phyloP scores from a whole-genome alignment of 2,113 vertebrate species.

The Platichthys flesus region DNA sequence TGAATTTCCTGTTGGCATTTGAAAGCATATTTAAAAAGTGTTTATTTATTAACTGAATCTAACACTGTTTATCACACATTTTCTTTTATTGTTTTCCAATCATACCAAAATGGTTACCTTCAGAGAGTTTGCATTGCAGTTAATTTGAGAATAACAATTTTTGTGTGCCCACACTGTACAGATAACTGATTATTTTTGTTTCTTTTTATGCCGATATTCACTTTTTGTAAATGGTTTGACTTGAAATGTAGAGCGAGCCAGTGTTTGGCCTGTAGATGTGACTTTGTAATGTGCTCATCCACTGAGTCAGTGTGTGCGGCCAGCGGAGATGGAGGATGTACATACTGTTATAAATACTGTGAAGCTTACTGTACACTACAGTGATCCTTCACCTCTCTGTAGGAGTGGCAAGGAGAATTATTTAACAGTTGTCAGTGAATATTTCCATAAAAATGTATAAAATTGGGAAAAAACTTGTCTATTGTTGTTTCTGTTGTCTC shows the following conservation, averaged over 20 bases:
- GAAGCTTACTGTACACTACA: slow-evolving; percentile 73
- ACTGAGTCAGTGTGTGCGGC: slow-evolving; percentile 13
- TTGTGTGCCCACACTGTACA: slow-evolving; percentile 68
- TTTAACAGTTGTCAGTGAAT: slow-evolving; percentile 73
- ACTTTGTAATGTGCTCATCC: slow-evolving; percentile 33
- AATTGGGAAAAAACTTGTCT: slow-evolving; percentile 4
- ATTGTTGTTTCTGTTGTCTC: slow-evolving; percentile 5
- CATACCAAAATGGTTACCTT: slow-evolving; percentile 63
- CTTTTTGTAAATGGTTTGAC: slow-evolving; percentile 69
- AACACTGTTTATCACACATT: slow-evolving; percentile 16
- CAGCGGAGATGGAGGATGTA: slow-evolving; percentile 57
- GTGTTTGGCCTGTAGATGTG: slow-evolving; percentile 26
- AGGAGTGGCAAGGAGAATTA: slow-evolving; percentile 62
- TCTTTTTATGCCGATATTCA: slow-evolving; percentile 54
- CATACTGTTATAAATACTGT: slow-evolving; percentile 83
- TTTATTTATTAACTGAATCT: slow-evolving; percentile 58
- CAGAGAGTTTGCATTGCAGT: slow-evolving; percentile 60
- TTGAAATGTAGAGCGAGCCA: slow-evolving; percentile 36
- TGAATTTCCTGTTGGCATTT: slow-evolving; percentile 33
- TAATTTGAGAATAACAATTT: slow-evolving; percentile 66
- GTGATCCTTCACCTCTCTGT: slow-evolving; percentile 70
- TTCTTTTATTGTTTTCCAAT: slow-evolving; percentile 31
- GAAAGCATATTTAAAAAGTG: slow-evolving; percentile 25
- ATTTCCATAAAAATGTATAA: slow-evolving; percentile 78
- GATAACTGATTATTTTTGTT: slow-evolving; percentile 46